Conservation (phyloP, 2,113 vertebrate species). For the Harpagus bidentatus region DNA sequence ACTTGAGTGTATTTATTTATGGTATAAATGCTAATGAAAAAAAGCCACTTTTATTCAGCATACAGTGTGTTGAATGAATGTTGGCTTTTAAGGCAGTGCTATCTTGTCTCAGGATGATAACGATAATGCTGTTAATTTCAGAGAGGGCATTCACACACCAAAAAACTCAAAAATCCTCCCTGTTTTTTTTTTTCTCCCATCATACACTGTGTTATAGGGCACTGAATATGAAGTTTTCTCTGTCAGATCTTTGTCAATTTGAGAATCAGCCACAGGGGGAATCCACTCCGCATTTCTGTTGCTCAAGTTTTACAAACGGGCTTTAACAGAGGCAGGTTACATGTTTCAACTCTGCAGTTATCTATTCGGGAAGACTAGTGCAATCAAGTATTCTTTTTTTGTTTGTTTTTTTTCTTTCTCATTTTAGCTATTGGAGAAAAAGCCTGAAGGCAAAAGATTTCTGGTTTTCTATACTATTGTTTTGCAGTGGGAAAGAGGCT, state of each 20-base stretch:
- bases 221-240: background rate
- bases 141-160: background rate
- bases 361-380: background rate
- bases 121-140: background rate
- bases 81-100: background rate
- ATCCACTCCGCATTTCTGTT: background rate
- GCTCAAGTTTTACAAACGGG: background rate
- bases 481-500: background rate
- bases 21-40: background rate
- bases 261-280: background rate
- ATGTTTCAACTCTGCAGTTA: background rate
- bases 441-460: background rate
- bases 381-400: background rate
- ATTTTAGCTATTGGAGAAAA: background rate
- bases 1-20: background rate
- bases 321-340: background rate
- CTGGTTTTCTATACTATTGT: background rate
- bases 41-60: background rate
- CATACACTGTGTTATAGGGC: background rate
- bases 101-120: background rate
- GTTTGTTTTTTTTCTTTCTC: background rate
- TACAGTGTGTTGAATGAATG: background rate
- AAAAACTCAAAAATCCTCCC: background rate
- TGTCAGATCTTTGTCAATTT: background rate
- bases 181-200: background rate